Base-by-base conservation (phyloP, 1,140 invertebrate genomes). In the Anastrepha ludens region DNA sequence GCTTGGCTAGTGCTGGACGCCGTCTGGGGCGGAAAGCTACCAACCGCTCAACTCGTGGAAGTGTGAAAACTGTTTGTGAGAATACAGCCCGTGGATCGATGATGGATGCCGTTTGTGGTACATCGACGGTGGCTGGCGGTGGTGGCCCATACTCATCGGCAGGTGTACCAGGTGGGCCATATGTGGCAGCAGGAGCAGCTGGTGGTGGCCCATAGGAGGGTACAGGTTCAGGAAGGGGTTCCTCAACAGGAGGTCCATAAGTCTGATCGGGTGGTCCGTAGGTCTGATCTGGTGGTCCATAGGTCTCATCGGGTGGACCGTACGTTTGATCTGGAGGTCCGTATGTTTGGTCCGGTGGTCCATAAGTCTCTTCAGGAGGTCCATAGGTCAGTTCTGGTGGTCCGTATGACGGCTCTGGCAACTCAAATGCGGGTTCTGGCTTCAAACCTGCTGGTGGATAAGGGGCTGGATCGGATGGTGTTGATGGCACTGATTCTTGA, bases 361-460 rank as follows among this genome's bases (percentile, higher is more conserved):
- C 90, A 8, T 90, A 90, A 15, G 89, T 89, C 2, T 87, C 81
- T 17, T 90, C 90, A 0, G 90, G 90, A 58, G 90, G 88, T 1
- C 89, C 89, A 87, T 90, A 90, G 8, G 88, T 90, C 74, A 88
- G 65, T 74, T 90, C 90, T 2, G 90, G 90, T 1, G 88, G 87
- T 9, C 90, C 90, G n/a, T 88, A 88, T 44, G 65, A 86, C 39
- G 44, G 81, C 88, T 91, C 91, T 39, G 91, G 91, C 74, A 92
- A 88, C 50, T 92, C 91, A 20, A 92, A 92, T 4, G 91, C 88
- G 13, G 91, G 87, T 41, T 90, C 89, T 1, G 91, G 91, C 0
- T 91, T 92, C 0, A 92, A 89, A 85, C 91, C 91, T 3, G 91
- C 90, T 2, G 91, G 87, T 0, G 91, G 91, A 88, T 92, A 92